Evolutionary conservation across 2,888 invertebrate species (phyloP), one percentile per base, ranked within the genome.

Genomic region (Callyntrura sp.): DNA sequence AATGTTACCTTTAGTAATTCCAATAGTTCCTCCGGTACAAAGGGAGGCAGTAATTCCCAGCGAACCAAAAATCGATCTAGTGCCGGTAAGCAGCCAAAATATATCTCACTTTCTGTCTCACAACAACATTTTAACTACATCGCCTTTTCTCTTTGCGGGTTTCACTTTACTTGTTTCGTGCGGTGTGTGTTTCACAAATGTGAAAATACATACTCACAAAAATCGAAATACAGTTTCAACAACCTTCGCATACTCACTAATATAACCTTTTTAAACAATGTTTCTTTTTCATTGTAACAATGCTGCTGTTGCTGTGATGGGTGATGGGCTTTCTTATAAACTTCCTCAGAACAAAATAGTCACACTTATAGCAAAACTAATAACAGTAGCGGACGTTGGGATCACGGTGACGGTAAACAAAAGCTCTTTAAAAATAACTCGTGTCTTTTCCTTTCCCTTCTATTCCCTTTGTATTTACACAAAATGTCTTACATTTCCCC

Each of bases 51-150:
- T 68, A 93, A 92, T 90, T 92, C 92, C 28, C 92, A 92, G 90
- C 90, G 93, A 91, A 92, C 92, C 90, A 93, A 93, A 92, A 92
- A 92, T 91, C 92, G 93, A 92, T 92, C 93, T 57, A 93, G 93
- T 92, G 93, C 93, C 90, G 93, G 93, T 93, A 93, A 93, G 93
- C 78, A 62, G 79, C 20, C 48, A 28, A 76, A 23, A 51, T 60
- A 76, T 4, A 35, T 62, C 43, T 35, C n/a, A 55, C 35, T 90
- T 51, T 14, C 28, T 35, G 14, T 79, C 60, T 55, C 79, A 55
- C 55, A 60, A 76, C 57, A 85, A 78, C 45, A 81, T 35, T 6
- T 6, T 35, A 35, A 35, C 35, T 35, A 35, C 35, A 35, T 73
- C 43, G 25, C 45, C 48, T 85, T 79, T 60, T 70, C 57, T 84